Base-by-base conservation (phyloP, 2,797 vertebrate species). In the Loris lydekkerianus region DNA sequence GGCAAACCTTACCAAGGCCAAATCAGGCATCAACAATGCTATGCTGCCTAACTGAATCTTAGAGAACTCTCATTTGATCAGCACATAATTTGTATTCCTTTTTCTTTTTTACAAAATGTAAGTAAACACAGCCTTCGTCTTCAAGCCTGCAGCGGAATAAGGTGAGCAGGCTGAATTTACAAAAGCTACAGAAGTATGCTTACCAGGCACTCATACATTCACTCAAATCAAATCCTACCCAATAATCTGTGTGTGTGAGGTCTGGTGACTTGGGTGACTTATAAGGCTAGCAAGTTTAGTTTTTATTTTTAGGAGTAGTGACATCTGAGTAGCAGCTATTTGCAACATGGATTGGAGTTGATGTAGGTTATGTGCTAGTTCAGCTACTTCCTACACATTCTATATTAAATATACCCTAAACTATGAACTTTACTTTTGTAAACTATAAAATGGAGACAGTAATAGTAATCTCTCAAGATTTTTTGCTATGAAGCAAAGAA, bases 1-100 rank as follows among this genome's bases (percentile, higher is more conserved):
- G 43, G 29, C 27, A 67, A 10, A 56, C 2, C 86, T 89, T 21
- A 83, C 49, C 10, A 77, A 85, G 78, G 43, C 46, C 87, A 20
- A 61, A 34, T 80, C 37, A 92, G 86, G n/a, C 27, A n/a, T 34
- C 20, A 77, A 29, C 75, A 86, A 56, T 78, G 58, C 34, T 53
- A 0, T 37, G 43, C 29, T 73, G 8, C 4, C 56, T 46, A 84
- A 67, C n/a, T 63, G 40, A 63, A 81, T 31, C 17, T 37, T 56
- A 29, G 56, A 63, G 20, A 53, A 69, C 21, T 7, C 10, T 81
- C 7, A 63, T n/a, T 60, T 60, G 49, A 90, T 75, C 9, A 34
- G 7, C 27, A 10, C 29, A 21, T 20, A 10, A 8, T 85, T 91
- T 56, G 13, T 76, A 75, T 40, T 53, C 14, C 3, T 53, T 53